These are phyloP conservation scores for Danio choprae DNA, from an alignment of 2,797 vertebrate genomes.

Conservation along the genomic window DNA sequence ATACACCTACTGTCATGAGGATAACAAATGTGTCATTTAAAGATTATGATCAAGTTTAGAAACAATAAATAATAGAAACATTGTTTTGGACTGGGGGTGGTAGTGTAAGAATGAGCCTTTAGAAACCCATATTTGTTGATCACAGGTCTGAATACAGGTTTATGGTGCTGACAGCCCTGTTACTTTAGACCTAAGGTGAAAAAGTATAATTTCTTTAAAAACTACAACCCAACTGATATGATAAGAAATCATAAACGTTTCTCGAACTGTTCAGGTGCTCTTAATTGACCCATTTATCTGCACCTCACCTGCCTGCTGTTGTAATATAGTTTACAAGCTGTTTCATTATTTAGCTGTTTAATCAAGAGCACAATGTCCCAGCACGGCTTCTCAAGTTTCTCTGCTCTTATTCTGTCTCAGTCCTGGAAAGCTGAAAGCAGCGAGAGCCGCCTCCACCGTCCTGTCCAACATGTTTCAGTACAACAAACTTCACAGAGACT, in stretches of 20 bases:
- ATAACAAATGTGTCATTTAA: neutral
- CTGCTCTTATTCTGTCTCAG: slow-evolving; percentile 68
- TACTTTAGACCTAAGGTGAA: slow-evolving; percentile 5
- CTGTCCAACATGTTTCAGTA: slow-evolving; percentile 97
- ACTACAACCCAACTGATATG: neutral
- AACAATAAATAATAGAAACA: neutral
- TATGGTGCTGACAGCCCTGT: neutral
- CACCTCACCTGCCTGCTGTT: neutral
- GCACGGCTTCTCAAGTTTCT: slow-evolving; percentile 53
- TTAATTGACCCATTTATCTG: neutral
- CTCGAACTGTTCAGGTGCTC: neutral
- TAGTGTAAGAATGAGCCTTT: neutral
- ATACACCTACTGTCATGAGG: neutral
- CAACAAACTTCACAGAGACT: slow-evolving; percentile 93
- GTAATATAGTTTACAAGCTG: slow-evolving; percentile 22
- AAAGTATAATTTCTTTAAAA: neutral
- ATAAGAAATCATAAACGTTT: neutral
- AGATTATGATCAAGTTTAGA: neutral
- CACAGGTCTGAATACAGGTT: neutral
- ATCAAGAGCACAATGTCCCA: slow-evolving; percentile 45
- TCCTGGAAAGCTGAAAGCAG: slow-evolving; percentile 86
- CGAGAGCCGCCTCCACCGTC: slow-evolving; percentile 89
- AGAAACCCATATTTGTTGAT: neutral
- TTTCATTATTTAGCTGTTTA: slow-evolving; percentile 60
- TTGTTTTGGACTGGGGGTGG: neutral